These are phyloP conservation scores for Sparidentex hasta DNA, from an alignment of 2,797 vertebrate genomes.

Conservation along the genomic window DNA sequence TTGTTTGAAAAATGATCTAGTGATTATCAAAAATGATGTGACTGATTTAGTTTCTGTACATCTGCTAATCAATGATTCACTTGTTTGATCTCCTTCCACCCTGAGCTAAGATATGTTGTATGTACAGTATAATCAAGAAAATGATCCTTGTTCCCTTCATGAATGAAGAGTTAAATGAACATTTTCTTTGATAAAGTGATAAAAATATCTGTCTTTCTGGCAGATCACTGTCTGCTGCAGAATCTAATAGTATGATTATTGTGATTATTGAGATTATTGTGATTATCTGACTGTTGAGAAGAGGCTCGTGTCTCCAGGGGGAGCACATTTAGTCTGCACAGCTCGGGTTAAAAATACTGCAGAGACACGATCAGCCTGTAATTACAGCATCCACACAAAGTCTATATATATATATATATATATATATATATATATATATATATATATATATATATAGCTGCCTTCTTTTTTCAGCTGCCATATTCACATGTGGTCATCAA, in stretches of 20 bases:
- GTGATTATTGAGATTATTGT: neutral
- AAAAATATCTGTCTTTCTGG: too few species aligned
- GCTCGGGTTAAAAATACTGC: slow-evolving; percentile 39
- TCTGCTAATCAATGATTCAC: neutral
- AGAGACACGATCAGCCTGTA: slow-evolving; percentile 25
- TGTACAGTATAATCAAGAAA: too few species aligned
- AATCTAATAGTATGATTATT: neutral
- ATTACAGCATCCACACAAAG: slow-evolving; percentile 37
- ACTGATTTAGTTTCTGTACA: neutral
- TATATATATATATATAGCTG: neutral
- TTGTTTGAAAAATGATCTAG: neutral
- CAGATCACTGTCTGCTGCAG: neutral
- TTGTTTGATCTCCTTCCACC: neutral
- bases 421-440: too few species aligned
- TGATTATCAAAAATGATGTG: neutral
- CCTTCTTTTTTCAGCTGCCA: slow-evolving; percentile 12
- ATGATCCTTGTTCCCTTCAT: too few species aligned
- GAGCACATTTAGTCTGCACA: neutral
- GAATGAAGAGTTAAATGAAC: too few species aligned
- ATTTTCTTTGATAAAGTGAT: too few species aligned
- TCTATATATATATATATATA: slow-evolving; percentile 27
- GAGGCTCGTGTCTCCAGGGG: neutral
- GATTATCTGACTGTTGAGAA: neutral
- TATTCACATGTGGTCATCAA: slow-evolving; percentile 7
- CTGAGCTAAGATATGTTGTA: too few species aligned